Conservation (phyloP, 1,140 invertebrate species). For the Drosophila tristis region DNA sequence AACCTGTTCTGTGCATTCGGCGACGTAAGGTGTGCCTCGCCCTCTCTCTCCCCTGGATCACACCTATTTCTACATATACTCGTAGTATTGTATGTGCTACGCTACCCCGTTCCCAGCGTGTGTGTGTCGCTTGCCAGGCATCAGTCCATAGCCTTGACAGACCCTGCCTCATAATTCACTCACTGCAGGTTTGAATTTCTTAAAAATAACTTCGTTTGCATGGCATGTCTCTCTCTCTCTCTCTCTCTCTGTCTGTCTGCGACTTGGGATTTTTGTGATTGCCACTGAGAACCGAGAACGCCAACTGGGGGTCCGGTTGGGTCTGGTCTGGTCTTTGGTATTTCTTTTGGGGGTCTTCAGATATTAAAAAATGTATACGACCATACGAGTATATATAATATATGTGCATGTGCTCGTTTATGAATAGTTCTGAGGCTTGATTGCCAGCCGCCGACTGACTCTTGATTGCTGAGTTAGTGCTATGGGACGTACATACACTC, state of each 20-base stretch:
- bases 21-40: constrained; percentile 65
- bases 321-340: constrained; percentile 23
- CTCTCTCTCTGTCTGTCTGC: not conserved
- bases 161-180: constrained; percentile 75
- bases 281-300: not conserved
- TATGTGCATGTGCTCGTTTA: constrained; percentile 44
- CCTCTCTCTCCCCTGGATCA: constrained; percentile 56
- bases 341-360: constrained; percentile 18
- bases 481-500: not conserved
- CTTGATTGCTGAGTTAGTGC: constrained; percentile 52
- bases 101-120: constrained; percentile 58
- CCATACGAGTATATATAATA: constrained; percentile 6
- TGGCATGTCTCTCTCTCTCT: constrained; percentile 47
- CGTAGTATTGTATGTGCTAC: constrained; percentile 31
- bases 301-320: too few species aligned
- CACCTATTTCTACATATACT: constrained; percentile 54
- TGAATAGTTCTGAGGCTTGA: constrained; percentile 35
- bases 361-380: constrained; percentile 10
- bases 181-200: constrained; percentile 82
- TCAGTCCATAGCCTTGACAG: constrained; percentile 72
- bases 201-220: constrained; percentile 80
- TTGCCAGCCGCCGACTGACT: constrained; percentile 6
- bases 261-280: constrained; percentile 3
- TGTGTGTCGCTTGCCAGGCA: constrained; percentile 64
- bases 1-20: constrained; percentile 73